These are phyloP conservation scores for Columbina picui DNA, from an alignment of 2,113 vertebrate species.

Conservation along the genomic window DNA sequence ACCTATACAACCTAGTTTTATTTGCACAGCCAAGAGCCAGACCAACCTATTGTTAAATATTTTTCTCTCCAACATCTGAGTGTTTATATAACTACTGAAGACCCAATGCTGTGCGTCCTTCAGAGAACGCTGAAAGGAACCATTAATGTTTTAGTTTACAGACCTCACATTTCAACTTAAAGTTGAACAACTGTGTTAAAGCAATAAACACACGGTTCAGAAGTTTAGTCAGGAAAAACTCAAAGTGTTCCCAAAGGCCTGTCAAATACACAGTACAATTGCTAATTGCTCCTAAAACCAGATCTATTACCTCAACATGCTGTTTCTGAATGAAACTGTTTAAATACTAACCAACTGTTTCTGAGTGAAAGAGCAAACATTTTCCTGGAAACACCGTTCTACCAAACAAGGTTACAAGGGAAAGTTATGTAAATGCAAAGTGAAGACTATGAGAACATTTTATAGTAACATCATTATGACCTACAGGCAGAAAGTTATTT, in stretches of 20 bases:
- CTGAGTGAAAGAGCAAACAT: neutral
- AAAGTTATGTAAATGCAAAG: neutral
- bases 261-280: neutral
- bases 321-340: neutral
- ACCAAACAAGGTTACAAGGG: neutral
- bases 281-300: neutral
- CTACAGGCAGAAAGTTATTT: neutral
- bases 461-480: neutral
- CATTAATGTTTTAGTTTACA: neutral
- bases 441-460: neutral
- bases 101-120: neutral
- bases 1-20: neutral
- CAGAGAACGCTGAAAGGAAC: neutral
- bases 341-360: neutral
- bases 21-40: neutral
- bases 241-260: neutral
- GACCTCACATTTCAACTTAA: neutral
- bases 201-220: neutral
- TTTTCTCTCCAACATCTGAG: neutral
- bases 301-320: neutral
- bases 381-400: neutral
- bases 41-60: neutral
- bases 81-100: neutral
- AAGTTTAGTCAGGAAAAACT: neutral
- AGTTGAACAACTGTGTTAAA: neutral